Evolutionary conservation across 1,140 invertebrate genomes (phyloP).

Genomic region (Drosophila littoralis): DNA sequence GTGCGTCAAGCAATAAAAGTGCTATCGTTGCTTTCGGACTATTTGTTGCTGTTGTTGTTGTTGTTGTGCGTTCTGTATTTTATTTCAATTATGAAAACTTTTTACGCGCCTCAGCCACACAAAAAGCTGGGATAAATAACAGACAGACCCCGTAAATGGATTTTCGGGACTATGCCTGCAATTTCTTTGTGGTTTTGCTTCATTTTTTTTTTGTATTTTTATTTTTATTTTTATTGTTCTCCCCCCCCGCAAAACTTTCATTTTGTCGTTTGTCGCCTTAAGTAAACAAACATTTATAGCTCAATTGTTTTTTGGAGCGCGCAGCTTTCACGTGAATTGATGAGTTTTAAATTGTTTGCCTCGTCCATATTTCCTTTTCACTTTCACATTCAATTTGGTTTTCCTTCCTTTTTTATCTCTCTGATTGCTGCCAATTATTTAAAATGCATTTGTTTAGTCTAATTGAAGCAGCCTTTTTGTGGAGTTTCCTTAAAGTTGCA

Average conservation of each 20-base stretch:
- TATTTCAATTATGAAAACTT: constrained; percentile 81
- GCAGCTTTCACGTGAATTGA: constrained; percentile 71
- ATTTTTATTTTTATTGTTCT: not conserved
- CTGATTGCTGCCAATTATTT: constrained; percentile 19
- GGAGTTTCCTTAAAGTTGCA: not conserved
- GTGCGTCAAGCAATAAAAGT: constrained; percentile 32
- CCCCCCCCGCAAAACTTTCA: constrained; percentile 13
- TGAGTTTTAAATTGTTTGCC: constrained; percentile 73
- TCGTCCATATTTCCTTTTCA: constrained; percentile 7
- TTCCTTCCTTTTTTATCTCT: constrained; percentile 1
- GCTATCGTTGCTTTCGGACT: constrained; percentile 22
- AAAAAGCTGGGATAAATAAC: constrained; percentile 14
- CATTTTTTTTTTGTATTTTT: constrained; percentile 33
- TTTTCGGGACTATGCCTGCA: constrained; percentile 41
- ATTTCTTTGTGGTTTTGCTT: constrained; percentile 40
- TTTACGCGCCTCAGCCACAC: constrained; percentile 33
- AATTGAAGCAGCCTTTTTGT: not conserved
- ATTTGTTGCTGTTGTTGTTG: constrained; percentile 24
- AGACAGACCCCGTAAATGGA: constrained; percentile 45
- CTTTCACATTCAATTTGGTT: constrained; percentile 10
- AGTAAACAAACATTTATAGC: constrained; percentile 76
- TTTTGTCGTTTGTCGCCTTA: constrained; percentile 53
- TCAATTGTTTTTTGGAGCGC: constrained; percentile 77
- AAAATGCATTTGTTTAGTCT: constrained; percentile 3
- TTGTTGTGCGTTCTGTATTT: constrained; percentile 36